Evolutionary conservation across 1,140 invertebrate genomes (phyloP).

Genomic region (Drosophila serrata): DNA sequence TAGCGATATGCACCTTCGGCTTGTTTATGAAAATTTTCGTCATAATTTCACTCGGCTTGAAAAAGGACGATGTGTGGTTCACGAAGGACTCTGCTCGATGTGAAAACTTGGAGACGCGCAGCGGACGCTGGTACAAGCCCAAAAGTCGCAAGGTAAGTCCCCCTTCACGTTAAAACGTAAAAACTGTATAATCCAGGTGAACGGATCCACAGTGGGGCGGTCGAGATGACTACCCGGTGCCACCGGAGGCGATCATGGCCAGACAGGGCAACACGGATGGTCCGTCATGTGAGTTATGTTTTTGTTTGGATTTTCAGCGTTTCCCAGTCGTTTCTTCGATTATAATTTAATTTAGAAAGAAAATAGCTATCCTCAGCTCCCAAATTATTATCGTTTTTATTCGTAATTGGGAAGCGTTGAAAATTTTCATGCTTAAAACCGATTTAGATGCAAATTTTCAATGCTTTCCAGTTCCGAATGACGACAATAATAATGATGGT

Average conservation of each 20-base stretch:
- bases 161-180: too few relatives aligned
- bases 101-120: slow-evolving; percentile 14
- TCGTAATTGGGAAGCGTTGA: slow-evolving; percentile 35
- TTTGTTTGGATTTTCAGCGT: slow-evolving; percentile 20
- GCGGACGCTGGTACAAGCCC: not conserved
- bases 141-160: slow-evolving; percentile 4
- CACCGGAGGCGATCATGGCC: slow-evolving; percentile 33
- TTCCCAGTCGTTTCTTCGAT: slow-evolving; percentile 15
- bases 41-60: not conserved
- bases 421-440: slow-evolving; percentile 5
- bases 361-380: too few relatives aligned
- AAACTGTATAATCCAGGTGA: not conserved
- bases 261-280: slow-evolving; percentile 33
- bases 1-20: not conserved
- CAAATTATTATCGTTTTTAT: not conserved
- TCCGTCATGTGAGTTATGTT: slow-evolving; percentile 32
- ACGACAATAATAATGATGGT: not conserved
- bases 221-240: slow-evolving; percentile 43
- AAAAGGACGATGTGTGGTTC: slow-evolving; percentile 14
- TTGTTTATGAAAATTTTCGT: not conserved
- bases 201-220: not conserved
- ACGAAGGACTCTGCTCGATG: slow-evolving; percentile 4
- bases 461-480: slow-evolving; percentile 22
- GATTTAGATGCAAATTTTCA: slow-evolving; percentile 20
- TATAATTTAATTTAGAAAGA: not conserved